Conservation (phyloP, 2,888 invertebrate species). For the Caenorhabditis becei region DNA sequence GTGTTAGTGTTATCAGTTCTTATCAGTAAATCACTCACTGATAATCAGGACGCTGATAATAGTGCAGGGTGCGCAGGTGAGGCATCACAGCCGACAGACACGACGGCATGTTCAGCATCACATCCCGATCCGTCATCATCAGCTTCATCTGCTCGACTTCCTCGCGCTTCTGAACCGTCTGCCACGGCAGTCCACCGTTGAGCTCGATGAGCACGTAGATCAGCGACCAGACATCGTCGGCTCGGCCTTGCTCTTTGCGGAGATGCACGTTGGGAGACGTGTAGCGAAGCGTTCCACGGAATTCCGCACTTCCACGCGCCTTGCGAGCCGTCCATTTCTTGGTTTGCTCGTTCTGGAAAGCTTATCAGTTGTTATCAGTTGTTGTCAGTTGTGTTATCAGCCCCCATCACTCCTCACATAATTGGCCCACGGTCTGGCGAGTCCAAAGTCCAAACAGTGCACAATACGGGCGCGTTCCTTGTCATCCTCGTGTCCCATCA, state of each 20-base stretch:
- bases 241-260: constrained; percentile 70
- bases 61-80: constrained; percentile 66
- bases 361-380: too few species aligned
- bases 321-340: constrained; percentile 47
- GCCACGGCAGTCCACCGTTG: constrained; percentile 84
- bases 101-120: constrained; percentile 70
- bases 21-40: constrained; percentile 9
- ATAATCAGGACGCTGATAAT: constrained; percentile 73
- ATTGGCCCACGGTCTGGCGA: constrained; percentile 63
- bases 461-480: constrained; percentile 60
- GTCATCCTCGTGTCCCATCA: constrained; percentile 72
- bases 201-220: constrained; percentile 82
- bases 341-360: background rate
- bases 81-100: constrained; percentile 49
- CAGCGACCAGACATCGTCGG: constrained; percentile 65
- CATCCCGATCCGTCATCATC: constrained; percentile 58
- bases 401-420: too few species aligned
- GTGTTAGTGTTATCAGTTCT: too few species aligned
- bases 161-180: constrained; percentile 65
- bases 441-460: constrained; percentile 70
- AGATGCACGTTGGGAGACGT: constrained; percentile 74
- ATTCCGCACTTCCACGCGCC: constrained; percentile 75
- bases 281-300: constrained; percentile 78
- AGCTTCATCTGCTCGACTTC: constrained; percentile 68
- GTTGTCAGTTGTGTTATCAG: too few species aligned